Evolutionary conservation across 2,797 vertebrate genomes (phyloP), one percentile per base, ranked within the genome.

Genomic region (Semaprochilodus insignis): DNA sequence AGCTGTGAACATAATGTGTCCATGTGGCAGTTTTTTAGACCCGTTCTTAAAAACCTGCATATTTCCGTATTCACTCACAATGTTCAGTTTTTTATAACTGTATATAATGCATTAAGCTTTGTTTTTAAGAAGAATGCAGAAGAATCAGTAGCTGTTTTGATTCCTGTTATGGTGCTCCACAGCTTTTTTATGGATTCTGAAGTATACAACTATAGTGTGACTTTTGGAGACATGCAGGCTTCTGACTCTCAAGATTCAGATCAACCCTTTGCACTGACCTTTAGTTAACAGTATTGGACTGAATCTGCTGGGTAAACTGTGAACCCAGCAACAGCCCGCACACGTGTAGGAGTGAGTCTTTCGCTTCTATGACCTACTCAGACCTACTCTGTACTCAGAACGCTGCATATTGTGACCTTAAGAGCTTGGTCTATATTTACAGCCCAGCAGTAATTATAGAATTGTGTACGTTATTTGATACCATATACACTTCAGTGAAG

Each of bases 261-360:
- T 67, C 36, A 15, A 63, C 25, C 31, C 63, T 51, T 16, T 54
- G 27, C 23, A 60, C 52, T 31, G 54, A 87, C 77, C 80, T 65
- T 83, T 44, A 71, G 79, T 87, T 83, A 71, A 16, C 60, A 40
- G 17, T 40, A 52, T 73, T 55, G 21, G 51, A 66, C 40, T 75
- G 78, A 85, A 72, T 79, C 66, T 70, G 52, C 7, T 34, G 63
- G 31, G 59, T n/a, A 48, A 72, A 57, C 31, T 23, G 60, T 44
- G 52, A 75, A 76, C 62, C 23, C 51, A 14, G 48, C 40, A 81
- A 67, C 25, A 5, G 23, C 36, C 51, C 54, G 48, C 65, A 60
- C 40, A 59, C 40, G 15, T 70, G 80, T 25, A 74, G 71, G 79
- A 66, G 60, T 65, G 36, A 76, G 54, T 10, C 25, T 34, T 67